Evolutionary conservation across 1,140 invertebrate species (phyloP).

Genomic region (Phenacoccus solenopsis): DNA sequence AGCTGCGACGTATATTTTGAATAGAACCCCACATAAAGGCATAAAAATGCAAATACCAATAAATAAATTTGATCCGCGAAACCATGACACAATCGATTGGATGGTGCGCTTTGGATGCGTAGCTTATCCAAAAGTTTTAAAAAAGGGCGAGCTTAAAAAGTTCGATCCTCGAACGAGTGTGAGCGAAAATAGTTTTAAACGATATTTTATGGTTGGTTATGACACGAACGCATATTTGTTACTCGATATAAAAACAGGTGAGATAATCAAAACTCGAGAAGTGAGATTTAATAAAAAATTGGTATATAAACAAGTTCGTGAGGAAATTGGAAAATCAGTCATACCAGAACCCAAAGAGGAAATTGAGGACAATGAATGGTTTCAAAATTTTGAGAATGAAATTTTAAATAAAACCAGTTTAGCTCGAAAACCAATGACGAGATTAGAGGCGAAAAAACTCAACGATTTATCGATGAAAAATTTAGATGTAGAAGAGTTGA

Average conservation of each 20-base stretch:
- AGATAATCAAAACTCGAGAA: background rate
- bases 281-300: background rate
- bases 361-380: too few species aligned
- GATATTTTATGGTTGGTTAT: background rate
- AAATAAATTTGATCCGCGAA: background rate
- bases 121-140: background rate
- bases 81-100: background rate
- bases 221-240: background rate
- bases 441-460: too few species aligned
- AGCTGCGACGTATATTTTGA: background rate
- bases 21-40: background rate
- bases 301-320: background rate
- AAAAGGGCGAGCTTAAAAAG: background rate
- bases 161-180: background rate
- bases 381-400: too few species aligned
- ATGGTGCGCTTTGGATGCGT: background rate
- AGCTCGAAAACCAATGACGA: too few species aligned
- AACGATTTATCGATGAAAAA: too few species aligned
- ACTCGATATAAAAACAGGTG: background rate
- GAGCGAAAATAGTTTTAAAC: background rate
- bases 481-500: too few species aligned
- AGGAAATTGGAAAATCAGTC: too few species aligned
- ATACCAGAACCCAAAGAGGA: too few species aligned
- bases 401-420: too few species aligned
- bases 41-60: background rate